Percentiles rank a stretch among this genome's conserved stretches.
These are phyloP conservation scores for Meles meles DNA, from an alignment of 2,113 vertebrate genomes.

Conservation along the genomic window DNA sequence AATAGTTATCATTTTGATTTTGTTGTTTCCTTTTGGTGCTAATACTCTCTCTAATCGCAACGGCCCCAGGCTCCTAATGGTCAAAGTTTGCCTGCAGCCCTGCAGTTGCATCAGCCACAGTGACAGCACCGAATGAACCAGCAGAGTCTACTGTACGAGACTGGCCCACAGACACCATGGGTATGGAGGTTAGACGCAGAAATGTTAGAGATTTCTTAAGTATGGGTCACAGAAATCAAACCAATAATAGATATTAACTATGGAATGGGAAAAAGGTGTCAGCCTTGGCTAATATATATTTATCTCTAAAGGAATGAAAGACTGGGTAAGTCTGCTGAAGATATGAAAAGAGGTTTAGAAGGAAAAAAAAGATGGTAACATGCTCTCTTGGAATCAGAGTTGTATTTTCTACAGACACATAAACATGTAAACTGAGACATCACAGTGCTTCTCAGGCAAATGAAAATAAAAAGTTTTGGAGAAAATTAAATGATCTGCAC, in stretches of 20 bases:
- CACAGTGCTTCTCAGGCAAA: constrained; percentile 85
- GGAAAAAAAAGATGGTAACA: constrained; percentile 79
- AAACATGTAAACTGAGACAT: constrained; percentile 88
- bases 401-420: constrained; percentile 82
- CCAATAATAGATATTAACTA: constrained; percentile 87
- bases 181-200: constrained; percentile 88
- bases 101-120: constrained; percentile 93
- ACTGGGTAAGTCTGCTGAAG: constrained; percentile 81
- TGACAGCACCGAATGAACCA: constrained; percentile 90
- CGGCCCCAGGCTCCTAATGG: constrained; percentile 88
- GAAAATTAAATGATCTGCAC: constrained; percentile 85
- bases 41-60: constrained; percentile 82
- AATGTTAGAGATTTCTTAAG: constrained; percentile 91
- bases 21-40: constrained; percentile 67
- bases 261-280: constrained; percentile 86
- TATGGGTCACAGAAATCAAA: constrained; percentile 90
- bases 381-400: constrained; percentile 79
- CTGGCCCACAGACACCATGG: constrained; percentile 87
- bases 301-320: constrained; percentile 82
- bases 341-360: constrained; percentile 80
- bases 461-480: constrained; percentile 60
- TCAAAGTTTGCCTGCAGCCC: constrained; percentile 88
- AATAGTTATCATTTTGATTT: constrained; percentile 65
- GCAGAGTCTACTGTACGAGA: constrained; percentile 83
- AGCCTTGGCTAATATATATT: constrained; percentile 80